Evolutionary conservation across 1,140 invertebrate species (phyloP), one percentile per base, ranked within the genome.

Genomic region (Hylyphantes graminicola): DNA sequence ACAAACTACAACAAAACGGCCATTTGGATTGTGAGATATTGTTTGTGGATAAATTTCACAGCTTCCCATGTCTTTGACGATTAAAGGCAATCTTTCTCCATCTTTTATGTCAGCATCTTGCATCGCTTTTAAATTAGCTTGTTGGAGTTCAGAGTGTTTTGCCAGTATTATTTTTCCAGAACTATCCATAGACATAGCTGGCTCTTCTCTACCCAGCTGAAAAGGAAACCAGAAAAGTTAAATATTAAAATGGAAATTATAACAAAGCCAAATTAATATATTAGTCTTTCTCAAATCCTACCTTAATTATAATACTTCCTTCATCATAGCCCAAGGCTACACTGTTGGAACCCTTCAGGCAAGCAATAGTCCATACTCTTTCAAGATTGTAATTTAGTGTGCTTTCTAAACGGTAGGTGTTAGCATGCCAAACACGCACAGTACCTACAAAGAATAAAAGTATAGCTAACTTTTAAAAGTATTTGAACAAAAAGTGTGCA

Each of bases 11-110:
- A 99, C 95, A 91, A 99, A 99, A 68, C 93, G 93, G 63, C 98
- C 98, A 90, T 99, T 99, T 0, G 98, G 97, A 92, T 99, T 99
- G 88, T 99, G 98, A 21, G 96, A 94, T 85, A 99, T 97, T 0
- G 95, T 98, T 89, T 99, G 98, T 0, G 98, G 98, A 90, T 99
- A 99, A 87, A 99, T 98, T 91, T 99, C 98, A 91, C 97, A 99
- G 19, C 96, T 96, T 0, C 98, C 98, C 96, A 99, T 98, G 88
- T 99, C 98, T 89, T 99, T 99, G 0, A 98, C 94, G 5, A 95
- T 94, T 9, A 99, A 92, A 3, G 97, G 95, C 0, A 99, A 90
- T 11, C 97, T 92, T 90, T 98, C 96, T 0, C 97, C 97, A 90
- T 99, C 97, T 89, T 95, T 95, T 72, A 95, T 92, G 88, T 95